Evolutionary conservation across 2,888 invertebrate genomes (phyloP).

Genomic region (Fragum fragum): DNA sequence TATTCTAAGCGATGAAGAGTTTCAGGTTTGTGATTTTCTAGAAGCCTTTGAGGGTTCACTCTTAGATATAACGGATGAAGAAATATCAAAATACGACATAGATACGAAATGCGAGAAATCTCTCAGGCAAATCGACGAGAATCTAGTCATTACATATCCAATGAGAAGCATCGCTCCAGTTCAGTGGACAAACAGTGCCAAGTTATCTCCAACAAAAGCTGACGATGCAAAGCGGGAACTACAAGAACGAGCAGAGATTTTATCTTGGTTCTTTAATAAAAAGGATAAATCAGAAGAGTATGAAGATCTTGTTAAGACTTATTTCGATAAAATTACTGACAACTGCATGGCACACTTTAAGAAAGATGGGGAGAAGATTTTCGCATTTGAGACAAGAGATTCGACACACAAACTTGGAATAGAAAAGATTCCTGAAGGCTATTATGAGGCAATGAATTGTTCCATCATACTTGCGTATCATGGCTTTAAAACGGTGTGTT

Average conservation of each 20-base stretch:
- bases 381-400: background rate
- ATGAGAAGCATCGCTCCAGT: slow-evolving; percentile 41
- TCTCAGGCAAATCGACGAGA: background rate
- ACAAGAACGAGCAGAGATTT: slow-evolving; percentile 40
- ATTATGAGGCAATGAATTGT: slow-evolving; percentile 48
- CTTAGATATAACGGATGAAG: background rate
- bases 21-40: background rate
- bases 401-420: background rate
- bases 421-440: slow-evolving; percentile 48
- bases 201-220: background rate
- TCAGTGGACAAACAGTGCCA: slow-evolving; percentile 51
- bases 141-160: slow-evolving; percentile 32
- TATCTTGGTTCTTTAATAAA: slow-evolving; percentile 23
- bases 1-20: background rate
- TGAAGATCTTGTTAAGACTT: background rate
- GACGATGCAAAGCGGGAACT: slow-evolving; percentile 1
- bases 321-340: slow-evolving; percentile 18
- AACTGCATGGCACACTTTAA: slow-evolving; percentile 7
- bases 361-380: background rate
- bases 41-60: background rate
- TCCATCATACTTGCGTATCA: slow-evolving; percentile 42
- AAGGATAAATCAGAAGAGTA: background rate
- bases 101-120: slow-evolving; percentile 11
- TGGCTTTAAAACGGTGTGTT: slow-evolving; percentile 37
- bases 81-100: background rate